Percentiles rank a stretch among this genome's conserved stretches.
These are phyloP conservation scores for Eurytoma adleriae DNA, from an alignment of 2,888 invertebrate species.

Conservation along the genomic window DNA sequence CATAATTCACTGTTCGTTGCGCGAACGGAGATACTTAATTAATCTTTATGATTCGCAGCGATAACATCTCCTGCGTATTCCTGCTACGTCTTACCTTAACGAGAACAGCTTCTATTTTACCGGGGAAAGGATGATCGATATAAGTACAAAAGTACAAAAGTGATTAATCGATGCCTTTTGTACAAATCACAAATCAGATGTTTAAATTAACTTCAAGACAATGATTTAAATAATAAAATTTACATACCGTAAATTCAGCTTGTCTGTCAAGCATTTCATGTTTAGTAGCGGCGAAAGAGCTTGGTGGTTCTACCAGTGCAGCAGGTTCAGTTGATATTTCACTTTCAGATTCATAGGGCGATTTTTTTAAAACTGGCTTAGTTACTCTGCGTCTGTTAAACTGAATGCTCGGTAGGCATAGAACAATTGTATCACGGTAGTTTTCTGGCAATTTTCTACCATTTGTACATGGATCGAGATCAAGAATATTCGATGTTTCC, in stretches of 20 bases:
- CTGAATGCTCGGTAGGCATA: neutral
- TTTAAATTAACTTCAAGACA: too few relatives aligned
- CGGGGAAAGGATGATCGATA: neutral
- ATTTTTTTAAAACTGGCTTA: constrained; percentile 6
- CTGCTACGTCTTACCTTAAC: too few relatives aligned
- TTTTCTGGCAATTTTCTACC: constrained; percentile 1
- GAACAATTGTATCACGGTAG: constrained; percentile 1
- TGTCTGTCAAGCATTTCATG: constrained; percentile 30
- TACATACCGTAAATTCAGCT: constrained; percentile 38
- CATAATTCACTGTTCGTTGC: constrained; percentile 1
- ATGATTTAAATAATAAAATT: neutral
- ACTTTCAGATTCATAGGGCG: neutral
- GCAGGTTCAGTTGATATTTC: neutral
- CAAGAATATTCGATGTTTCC: neutral
- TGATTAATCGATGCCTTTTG: too few relatives aligned
- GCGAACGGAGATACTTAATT: neutral
- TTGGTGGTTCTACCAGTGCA: neutral
- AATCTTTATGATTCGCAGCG: neutral
- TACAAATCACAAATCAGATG: too few relatives aligned
- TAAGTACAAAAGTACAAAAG: too few relatives aligned
- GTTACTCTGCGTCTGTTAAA: neutral
- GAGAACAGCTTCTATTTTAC: too few relatives aligned
- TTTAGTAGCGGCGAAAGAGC: constrained; percentile 29
- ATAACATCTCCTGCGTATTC: too few relatives aligned
- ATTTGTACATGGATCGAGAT: constrained; percentile 1